Evolutionary conservation across 2,113 vertebrate genomes (phyloP), one percentile per base, ranked within the genome.

Genomic region (Fulmarus glacialis): DNA sequence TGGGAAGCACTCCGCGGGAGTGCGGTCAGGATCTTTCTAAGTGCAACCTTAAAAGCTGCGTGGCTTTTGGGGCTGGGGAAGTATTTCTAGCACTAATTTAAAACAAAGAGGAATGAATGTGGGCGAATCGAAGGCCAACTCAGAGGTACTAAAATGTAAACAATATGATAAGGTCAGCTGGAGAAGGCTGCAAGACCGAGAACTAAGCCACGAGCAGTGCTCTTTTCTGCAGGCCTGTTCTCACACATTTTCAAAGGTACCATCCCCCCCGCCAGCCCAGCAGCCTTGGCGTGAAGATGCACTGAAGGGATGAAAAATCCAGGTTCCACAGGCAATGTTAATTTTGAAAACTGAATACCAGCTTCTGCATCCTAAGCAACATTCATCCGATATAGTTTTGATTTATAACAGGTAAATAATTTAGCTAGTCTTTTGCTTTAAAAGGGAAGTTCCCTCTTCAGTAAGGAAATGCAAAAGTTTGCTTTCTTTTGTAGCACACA

Each of bases 1-100:
- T 15, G 3, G 12, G 89, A 82, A 42, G 67, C 38, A 27, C 11
- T 40, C 17, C 1, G 1, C 4, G 0, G 36, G 18, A 8, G 6
- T 36, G 29, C 4, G 3, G 18, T 24, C 36, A 38, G 24, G 8
- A 52, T 29, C 67, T 77, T 72, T 71, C 56, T 18, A 87, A 73
- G 53, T 72, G 52, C 50, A 70, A 1, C 62, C 27, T 73, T 23
- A 22, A 56, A 75, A 81, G 52, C 72, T 27, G 13, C 1, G 2
- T 21, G 43, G 38, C 43, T 68, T 38, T 60, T 11, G 36, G 40
- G 36, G n/a, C 19, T 47, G 22, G 36, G 40, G 30, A 60, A 47
- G 40, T 21, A 53, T 8, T 67, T 42, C 78, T 12, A 43, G 40
- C 53, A 11, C 15, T 43, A 21, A 32, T 50, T 75, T n/a, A 71